phyloP scores from a whole-genome alignment of 2,797 vertebrate species.

The Aselliscus stoliczkanus region DNA sequence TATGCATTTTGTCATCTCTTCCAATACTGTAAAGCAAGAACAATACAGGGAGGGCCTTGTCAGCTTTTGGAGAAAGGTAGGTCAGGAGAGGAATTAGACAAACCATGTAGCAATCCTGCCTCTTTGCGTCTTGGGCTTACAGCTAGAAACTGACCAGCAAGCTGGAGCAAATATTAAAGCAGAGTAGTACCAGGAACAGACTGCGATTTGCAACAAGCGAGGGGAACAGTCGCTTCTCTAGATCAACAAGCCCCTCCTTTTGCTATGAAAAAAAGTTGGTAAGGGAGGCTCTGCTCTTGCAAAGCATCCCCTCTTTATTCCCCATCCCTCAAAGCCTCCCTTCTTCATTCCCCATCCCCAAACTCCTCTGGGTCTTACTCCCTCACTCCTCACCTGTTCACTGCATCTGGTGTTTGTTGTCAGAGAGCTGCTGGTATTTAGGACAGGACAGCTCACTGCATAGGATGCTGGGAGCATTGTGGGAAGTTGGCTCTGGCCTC shows the following conservation, averaged over 20 bases:
- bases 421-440: background rate
- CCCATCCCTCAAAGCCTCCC: rapidly evolving
- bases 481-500: background rate
- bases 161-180: background rate
- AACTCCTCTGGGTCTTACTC: background rate
- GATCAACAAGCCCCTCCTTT: background rate
- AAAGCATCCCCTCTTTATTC: background rate
- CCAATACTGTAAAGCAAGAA: background rate
- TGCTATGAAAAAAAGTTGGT: background rate
- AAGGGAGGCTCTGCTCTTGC: background rate
- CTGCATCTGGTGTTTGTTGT: background rate
- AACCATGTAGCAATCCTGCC: background rate
- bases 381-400: background rate
- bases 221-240: background rate
- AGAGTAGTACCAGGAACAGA: background rate
- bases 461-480: background rate
- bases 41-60: background rate
- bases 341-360: rapidly evolving
- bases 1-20: background rate
- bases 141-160: background rate
- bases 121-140: background rate
- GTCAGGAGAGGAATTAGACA: background rate
- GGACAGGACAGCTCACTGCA: background rate
- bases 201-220: background rate
- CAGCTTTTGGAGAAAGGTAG: slow-evolving; percentile 37